These are phyloP conservation scores for Triplophysa yarkandensis DNA, from an alignment of 2,797 vertebrate species.

Conservation along the genomic window DNA sequence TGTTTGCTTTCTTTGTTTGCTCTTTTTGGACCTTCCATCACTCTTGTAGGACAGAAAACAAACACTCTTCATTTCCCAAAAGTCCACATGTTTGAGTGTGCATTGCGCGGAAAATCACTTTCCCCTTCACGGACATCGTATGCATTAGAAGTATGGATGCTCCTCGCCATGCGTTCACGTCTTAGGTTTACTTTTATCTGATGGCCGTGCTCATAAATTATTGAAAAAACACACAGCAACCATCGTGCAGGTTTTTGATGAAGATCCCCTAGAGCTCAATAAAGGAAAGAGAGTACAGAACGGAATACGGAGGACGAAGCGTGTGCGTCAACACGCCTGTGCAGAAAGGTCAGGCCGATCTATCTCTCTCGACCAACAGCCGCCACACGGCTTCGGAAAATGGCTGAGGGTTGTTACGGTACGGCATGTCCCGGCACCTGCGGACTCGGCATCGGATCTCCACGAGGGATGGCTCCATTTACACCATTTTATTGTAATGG, in stretches of 20 bases:
- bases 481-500: constrained; percentile 69
- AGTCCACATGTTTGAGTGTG: constrained; percentile 21
- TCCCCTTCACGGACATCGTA: not conserved
- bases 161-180: not conserved
- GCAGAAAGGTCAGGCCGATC: not conserved
- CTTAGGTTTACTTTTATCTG: not conserved
- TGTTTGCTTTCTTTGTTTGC: constrained; percentile 17
- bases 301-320: not conserved
- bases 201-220: constrained; percentile 14
- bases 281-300: not conserved
- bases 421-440: not conserved
- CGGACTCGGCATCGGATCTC: constrained; percentile 53
- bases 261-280: not conserved
- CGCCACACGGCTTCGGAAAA: not conserved
- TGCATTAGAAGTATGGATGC: constrained; percentile 3
- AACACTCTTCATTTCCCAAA: constrained; percentile 29
- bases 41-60: constrained; percentile 28
- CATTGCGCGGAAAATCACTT: not conserved
- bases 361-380: not conserved
- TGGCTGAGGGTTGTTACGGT: not conserved
- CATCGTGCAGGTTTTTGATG: not conserved
- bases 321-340: not conserved
- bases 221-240: not conserved
- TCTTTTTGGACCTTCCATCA: constrained; percentile 12
- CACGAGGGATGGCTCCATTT: constrained; percentile 64